These are phyloP conservation scores for Madoqua kirkii DNA, from an alignment of 2,113 vertebrate genomes.

Conservation along the genomic window DNA sequence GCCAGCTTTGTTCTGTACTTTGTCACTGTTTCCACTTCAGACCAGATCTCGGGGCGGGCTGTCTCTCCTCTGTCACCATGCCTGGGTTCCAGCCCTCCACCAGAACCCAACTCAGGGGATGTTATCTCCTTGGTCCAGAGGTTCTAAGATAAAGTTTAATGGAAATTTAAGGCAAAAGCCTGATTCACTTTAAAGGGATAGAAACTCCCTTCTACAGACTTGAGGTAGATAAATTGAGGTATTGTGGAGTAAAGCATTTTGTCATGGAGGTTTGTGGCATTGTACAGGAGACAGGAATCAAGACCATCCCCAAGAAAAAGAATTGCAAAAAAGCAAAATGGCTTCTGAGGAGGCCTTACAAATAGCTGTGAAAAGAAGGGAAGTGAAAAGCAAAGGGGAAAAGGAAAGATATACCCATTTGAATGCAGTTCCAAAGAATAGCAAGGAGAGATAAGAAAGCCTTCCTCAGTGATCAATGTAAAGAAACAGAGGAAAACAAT, in stretches of 20 bases:
- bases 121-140: slow-evolving; percentile 5
- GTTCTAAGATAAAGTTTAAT: not conserved
- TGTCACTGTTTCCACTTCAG: not conserved
- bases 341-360: not conserved
- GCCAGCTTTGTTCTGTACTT: not conserved
- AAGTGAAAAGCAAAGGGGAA: not conserved
- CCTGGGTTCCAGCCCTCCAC: not conserved
- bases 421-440: not conserved
- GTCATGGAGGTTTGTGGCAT: not conserved
- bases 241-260: not conserved
- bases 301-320: not conserved
- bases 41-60: slow-evolving; percentile 23
- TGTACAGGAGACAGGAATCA: not conserved
- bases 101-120: not conserved
- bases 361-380: not conserved
- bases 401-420: not conserved
- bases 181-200: not conserved
- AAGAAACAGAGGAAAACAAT: not conserved
- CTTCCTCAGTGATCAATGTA: not conserved
- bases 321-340: not conserved
- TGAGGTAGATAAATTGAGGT: not conserved
- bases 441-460: not conserved
- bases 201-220: not conserved
- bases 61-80: not conserved
- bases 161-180: not conserved